Evolutionary conservation across 2,888 invertebrate species (phyloP).

Genomic region (Aethes cnicana): DNA sequence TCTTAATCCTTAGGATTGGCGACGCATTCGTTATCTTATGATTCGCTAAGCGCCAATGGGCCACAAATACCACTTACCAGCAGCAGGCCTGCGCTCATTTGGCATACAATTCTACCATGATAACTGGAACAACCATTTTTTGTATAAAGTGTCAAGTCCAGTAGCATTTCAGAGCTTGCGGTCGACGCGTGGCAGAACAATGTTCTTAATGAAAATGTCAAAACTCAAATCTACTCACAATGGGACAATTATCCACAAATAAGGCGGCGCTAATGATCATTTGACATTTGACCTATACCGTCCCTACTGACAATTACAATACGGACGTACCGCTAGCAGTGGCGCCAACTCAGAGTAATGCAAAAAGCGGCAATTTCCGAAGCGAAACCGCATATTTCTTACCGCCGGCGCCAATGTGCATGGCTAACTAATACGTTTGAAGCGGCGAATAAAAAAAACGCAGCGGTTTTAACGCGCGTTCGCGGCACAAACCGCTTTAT

Average conservation of each 20-base stretch:
- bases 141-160: no score
- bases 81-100: no score
- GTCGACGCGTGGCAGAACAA: no score
- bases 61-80: no score
- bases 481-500: not conserved
- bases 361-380: constrained; percentile 14
- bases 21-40: no score
- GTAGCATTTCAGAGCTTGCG: no score
- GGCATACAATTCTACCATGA: no score
- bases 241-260: not conserved
- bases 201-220: no score
- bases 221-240: no score
- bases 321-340: constrained; percentile 8
- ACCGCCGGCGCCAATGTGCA: constrained; percentile 21
- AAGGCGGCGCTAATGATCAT: not conserved
- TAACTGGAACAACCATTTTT: no score
- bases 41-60: no score
- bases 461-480: constrained; percentile 9
- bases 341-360: constrained; percentile 16
- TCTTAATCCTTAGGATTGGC: no score
- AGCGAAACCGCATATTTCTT: constrained; percentile 23
- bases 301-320: constrained; percentile 6
- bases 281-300: constrained; percentile 9
- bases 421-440: constrained; percentile 19
- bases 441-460: constrained; percentile 3